Percentiles rank a stretch among this genome's conserved stretches.
phyloP scores from a whole-genome alignment of 2,888 invertebrate genomes.

The Baronia brevicornis region DNA sequence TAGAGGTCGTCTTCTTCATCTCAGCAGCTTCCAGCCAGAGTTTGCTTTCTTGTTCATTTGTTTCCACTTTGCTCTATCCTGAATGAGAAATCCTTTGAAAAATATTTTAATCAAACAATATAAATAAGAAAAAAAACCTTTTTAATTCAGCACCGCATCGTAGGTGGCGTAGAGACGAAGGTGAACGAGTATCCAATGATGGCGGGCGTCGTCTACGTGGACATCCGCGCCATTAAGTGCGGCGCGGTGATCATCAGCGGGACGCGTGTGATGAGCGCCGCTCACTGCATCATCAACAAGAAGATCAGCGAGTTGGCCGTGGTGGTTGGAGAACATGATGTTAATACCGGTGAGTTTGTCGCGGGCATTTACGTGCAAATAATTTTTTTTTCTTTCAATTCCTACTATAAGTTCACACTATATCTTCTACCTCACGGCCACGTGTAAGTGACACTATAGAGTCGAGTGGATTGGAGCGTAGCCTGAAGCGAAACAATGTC shows the following conservation, averaged over 20 bases:
- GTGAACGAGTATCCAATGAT: constrained; percentile 57
- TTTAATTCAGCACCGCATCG: constrained; percentile 51
- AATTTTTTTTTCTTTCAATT: too few species aligned
- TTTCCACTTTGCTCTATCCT: too few species aligned
- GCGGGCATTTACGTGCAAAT: too few species aligned
- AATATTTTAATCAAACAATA: not conserved
- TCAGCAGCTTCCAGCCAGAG: too few species aligned
- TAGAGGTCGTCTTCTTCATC: too few species aligned
- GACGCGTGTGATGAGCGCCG: constrained; percentile 67
- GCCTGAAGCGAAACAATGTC: too few species aligned
- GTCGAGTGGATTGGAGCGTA: too few species aligned
- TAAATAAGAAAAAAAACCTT: not conserved
- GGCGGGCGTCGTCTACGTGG: constrained; percentile 34
- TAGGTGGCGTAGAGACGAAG: constrained; percentile 48
- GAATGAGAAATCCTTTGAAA: not conserved
- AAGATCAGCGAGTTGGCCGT: constrained; percentile 27
- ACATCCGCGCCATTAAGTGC: constrained; percentile 55
- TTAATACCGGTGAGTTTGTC: constrained; percentile 36
- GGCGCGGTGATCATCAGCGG: constrained; percentile 70
- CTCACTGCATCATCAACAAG: constrained; percentile 69
- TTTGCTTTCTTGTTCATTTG: too few species aligned
- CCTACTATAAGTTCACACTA: too few species aligned
- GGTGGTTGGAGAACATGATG: constrained; percentile 67
- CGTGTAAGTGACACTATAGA: too few species aligned
- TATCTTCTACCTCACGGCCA: too few species aligned